Evolutionary conservation across 1,140 invertebrate species (phyloP).

Genomic region (Drosophila littoralis): DNA sequence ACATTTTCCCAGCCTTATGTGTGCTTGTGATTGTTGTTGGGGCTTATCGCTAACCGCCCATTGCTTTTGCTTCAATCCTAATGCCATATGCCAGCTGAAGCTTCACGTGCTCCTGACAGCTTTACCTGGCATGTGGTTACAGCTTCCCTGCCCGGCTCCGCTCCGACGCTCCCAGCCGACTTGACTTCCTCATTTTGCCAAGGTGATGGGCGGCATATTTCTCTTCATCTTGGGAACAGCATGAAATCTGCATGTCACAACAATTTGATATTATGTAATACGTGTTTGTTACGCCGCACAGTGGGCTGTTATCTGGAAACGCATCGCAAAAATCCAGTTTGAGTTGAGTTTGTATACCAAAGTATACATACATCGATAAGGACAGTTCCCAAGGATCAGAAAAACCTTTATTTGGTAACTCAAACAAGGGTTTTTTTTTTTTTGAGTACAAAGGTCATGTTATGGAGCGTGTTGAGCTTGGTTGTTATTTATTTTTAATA

Average conservation of each 20-base stretch:
- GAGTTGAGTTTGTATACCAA: no score
- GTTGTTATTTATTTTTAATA: no score
- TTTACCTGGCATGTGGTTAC: constrained; percentile 14
- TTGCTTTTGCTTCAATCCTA: not conserved
- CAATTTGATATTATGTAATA: constrained; percentile 36
- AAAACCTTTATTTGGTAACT: no score
- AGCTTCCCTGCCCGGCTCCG: constrained; percentile 1
- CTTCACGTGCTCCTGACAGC: constrained; percentile 29
- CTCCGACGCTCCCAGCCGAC: constrained; percentile 2
- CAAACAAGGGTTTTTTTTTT: no score
- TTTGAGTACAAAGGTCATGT: no score
- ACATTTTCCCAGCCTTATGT: constrained; percentile 22
- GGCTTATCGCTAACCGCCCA: constrained; percentile 8
- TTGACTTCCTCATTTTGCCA: constrained; percentile 12
- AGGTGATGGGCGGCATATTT: not conserved
- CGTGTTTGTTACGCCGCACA: not conserved
- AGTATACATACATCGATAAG: no score
- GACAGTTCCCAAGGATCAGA: no score
- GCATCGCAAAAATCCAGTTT: no score
- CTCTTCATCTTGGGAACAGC: constrained; percentile 6
- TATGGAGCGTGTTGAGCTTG: no score
- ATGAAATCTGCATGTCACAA: constrained; percentile 36
- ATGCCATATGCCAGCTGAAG: constrained; percentile 18
- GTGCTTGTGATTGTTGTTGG: constrained; percentile 26
- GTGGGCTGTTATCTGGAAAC: no score